phyloP scores from a whole-genome alignment of 2,888 invertebrate species.

The Hypomecis punctinalis region DNA sequence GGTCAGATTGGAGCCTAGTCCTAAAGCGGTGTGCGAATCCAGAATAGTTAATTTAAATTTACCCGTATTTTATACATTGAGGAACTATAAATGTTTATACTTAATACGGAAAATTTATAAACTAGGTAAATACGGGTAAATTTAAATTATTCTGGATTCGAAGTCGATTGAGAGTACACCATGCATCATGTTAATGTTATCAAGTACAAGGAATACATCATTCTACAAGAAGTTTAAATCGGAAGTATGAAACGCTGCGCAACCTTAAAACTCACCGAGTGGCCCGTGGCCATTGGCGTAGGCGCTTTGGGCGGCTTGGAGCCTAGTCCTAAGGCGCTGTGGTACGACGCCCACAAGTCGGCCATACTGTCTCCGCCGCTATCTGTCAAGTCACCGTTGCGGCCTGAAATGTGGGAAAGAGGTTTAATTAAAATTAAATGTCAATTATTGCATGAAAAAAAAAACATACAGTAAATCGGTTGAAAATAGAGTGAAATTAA shows the following conservation, averaged over 20 bases:
- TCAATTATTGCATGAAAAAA: no score
- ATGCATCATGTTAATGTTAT: background rate
- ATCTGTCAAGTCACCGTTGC: conserved; percentile 86
- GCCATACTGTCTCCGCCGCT: conserved; percentile 90
- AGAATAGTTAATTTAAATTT: no score
- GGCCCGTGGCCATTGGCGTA: conserved; percentile 85
- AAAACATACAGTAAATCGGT: no score
- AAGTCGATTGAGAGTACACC: no score
- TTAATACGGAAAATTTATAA: no score
- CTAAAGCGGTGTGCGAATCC: no score
- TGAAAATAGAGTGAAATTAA: no score
- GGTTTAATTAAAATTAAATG: conserved; percentile 6
- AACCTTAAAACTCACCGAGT: conserved; percentile 88
- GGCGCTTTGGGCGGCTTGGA: conserved; percentile 77
- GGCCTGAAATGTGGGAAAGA: conserved; percentile 66
- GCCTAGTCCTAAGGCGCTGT: conserved; percentile 90
- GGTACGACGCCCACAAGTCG: conserved; percentile 94
- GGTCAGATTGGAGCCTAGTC: no score
- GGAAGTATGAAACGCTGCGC: conserved; percentile 71
- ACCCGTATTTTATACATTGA: no score
- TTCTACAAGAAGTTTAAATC: conserved; percentile 9
- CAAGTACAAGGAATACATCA: conserved; percentile 11
- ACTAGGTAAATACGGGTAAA: no score
- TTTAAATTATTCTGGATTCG: no score
- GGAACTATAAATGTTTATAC: no score